These are phyloP conservation scores for Setipinna tenuifilis DNA, from an alignment of 2,797 vertebrate species.

Conservation along the genomic window DNA sequence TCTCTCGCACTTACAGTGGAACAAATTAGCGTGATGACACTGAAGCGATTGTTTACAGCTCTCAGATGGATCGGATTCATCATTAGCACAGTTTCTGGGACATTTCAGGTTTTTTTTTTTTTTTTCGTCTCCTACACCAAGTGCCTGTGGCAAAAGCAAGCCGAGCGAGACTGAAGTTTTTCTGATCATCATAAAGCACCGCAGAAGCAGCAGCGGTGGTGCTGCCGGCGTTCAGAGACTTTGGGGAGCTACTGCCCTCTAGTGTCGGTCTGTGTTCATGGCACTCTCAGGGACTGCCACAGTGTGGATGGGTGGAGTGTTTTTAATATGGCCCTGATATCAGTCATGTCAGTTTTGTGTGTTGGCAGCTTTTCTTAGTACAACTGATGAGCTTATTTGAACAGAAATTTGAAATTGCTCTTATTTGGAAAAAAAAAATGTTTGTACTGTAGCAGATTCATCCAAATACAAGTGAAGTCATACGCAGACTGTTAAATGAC, in stretches of 20 bases:
- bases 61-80: conserved; percentile 34
- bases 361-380: too few relatives aligned
- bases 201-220: background rate
- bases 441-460: too few relatives aligned
- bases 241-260: conserved; percentile 39
- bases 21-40: background rate
- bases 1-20: background rate
- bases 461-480: too few relatives aligned
- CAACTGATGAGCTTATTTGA: too few relatives aligned
- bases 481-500: too few relatives aligned
- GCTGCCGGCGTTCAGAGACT: background rate
- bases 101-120: too few relatives aligned
- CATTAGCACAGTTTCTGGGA: conserved; percentile 1
- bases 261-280: conserved; percentile 23
- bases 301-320: too few relatives aligned
- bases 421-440: too few relatives aligned
- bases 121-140: background rate
- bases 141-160: background rate
- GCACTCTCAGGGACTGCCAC: conserved; percentile 4
- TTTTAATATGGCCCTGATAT: too few relatives aligned
- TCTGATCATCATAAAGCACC: too few relatives aligned
- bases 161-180: background rate
- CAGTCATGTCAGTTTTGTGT: too few relatives aligned
- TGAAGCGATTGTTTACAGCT: conserved; percentile 35
- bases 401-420: too few relatives aligned